Base-by-base conservation (phyloP, 2,113 vertebrate genomes). In the Sander vitreus region DNA sequence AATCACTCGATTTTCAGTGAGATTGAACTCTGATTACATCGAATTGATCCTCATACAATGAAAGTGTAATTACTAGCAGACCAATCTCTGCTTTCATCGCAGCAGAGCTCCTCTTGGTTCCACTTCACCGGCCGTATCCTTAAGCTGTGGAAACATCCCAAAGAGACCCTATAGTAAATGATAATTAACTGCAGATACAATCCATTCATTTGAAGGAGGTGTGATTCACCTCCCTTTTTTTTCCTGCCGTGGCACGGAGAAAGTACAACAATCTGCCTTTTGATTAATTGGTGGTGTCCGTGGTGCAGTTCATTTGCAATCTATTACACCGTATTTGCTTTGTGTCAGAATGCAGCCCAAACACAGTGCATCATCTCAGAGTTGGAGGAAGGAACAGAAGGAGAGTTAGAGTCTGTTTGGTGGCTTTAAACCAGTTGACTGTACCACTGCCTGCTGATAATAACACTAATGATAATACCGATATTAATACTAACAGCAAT, bases 261-360 rank as follows among this genome's bases (percentile, higher is more conserved):
- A 90, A 90, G 84, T 64, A 83, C 85, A 74, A 93, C 90, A 89
- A 85, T 89, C 87, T 87, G 90, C 85, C 79, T 74, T 86, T 85
- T 93, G 94, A 94, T 94, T 93, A 93, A 94, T 94, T 87, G 91
- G 55, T 63, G 78, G 81, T 92, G 94, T 94, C 91, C 67, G 76
- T 73, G 80, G 86, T 53, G 83, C 88, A 91, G 91, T 93, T 95
- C 91, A 95, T 94, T 94, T 92, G 90, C 91, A 93, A 94, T 94
- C 89, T 90, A 93, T 95, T 93, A 93, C 86, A 18, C 27, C 27
- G 86, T 93, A 91, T 95, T 94, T 94, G 93, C 90, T 94, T 93
- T 89, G 91, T 94, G 94, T 94, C 94, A 94, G 84, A 90, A 87
- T 67, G 59, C 78, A 90, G 89, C 89, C 90, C 83, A 90, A 94